A percentile compares a stretch with the other conserved stretches of the same genome.
These are phyloP conservation scores for Danio aesculapii DNA, from an alignment of 2,797 vertebrate genomes.

Conservation along the genomic window DNA sequence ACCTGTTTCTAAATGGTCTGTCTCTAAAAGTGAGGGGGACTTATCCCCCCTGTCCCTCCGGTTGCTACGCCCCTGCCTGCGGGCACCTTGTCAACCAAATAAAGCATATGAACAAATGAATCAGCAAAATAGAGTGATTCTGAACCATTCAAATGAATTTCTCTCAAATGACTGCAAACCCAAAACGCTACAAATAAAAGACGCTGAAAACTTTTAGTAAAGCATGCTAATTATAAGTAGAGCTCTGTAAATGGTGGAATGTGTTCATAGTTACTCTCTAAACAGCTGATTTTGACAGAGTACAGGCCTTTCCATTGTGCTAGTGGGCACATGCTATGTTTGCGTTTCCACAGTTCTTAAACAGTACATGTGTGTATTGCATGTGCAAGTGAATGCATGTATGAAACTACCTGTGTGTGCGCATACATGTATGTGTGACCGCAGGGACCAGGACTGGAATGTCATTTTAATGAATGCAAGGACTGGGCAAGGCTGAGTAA, in stretches of 20 bases:
- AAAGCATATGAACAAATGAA: too few species aligned
- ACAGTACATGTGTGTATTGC: neutral
- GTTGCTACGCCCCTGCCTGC: too few species aligned
- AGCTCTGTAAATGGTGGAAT: neutral
- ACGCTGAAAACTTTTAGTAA: neutral
- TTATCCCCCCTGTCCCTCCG: too few species aligned
- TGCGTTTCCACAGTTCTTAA: neutral
- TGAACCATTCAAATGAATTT: neutral
- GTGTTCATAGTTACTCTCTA: neutral
- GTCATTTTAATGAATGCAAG: conserved; percentile 46
- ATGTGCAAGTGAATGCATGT: conserved; percentile 23
- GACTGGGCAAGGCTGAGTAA: conserved; percentile 43
- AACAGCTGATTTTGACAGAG: conserved; percentile 19
- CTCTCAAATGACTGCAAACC: neutral
- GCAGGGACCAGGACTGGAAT: conserved; percentile 46
- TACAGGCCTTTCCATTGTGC: neutral
- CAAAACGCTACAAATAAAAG: neutral
- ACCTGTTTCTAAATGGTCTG: too few species aligned
- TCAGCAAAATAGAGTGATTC: neutral
- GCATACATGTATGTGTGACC: conserved; percentile 17
- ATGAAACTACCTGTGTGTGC: conserved; percentile 1
- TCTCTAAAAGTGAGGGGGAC: too few species aligned
- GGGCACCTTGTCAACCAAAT: neutral
- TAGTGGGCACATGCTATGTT: neutral
- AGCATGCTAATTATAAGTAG: neutral